Evolutionary conservation across 2,888 invertebrate genomes (phyloP).

Genomic region (Lasioglossum marginatum): DNA sequence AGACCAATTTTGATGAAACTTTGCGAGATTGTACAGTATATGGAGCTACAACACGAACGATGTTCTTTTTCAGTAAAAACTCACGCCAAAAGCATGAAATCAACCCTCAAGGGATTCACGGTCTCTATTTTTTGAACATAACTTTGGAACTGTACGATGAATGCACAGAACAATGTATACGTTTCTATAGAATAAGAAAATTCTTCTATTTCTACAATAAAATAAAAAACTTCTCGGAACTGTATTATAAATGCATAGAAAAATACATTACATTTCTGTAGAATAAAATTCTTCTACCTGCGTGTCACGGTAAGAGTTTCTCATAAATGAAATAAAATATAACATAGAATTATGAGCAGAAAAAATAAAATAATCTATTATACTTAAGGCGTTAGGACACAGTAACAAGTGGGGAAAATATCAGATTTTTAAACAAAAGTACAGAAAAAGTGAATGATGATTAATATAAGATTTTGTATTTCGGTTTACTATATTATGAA

Average conservation of each 20-base stretch:
- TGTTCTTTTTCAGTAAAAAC: neutral
- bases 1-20: slow-evolving; percentile 7
- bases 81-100: neutral
- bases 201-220: neutral
- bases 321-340: neutral
- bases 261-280: neutral
- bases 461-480: no score
- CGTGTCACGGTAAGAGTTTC: neutral
- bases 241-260: neutral
- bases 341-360: neutral
- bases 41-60: neutral
- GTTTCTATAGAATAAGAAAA: neutral
- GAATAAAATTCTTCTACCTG: neutral
- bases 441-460: no score
- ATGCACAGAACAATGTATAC: neutral
- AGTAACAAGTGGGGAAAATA: no score
- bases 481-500: no score
- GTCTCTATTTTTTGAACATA: neutral
- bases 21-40: slow-evolving; percentile 2
- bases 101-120: neutral
- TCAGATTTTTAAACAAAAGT: no score
- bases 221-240: neutral
- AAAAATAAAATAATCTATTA: neutral
- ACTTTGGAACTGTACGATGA: neutral
- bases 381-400: no score